Conservation (phyloP, 2,113 vertebrate genomes). For the Callaeas wilsoni region DNA sequence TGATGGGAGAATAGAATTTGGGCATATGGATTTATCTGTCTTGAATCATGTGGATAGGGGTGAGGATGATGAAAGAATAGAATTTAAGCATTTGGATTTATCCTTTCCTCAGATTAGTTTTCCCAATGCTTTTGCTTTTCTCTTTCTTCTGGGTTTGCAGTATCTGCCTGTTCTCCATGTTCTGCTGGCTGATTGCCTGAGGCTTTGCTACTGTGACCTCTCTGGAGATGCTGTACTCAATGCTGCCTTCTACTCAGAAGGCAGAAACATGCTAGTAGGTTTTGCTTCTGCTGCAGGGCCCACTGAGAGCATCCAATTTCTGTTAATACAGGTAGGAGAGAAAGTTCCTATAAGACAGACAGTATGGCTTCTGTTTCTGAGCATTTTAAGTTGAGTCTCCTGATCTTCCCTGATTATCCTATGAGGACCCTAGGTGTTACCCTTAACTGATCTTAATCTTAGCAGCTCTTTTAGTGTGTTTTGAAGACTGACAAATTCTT, state of each 20-base stretch:
- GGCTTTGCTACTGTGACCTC: background rate
- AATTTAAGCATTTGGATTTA: background rate
- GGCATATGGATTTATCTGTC: background rate
- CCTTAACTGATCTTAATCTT: background rate
- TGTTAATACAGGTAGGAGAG: background rate
- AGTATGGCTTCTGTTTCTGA: background rate
- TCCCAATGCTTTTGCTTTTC: background rate
- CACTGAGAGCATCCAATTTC: background rate
- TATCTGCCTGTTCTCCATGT: background rate
- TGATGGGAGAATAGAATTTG: background rate
- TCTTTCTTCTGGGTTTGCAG: slow-evolving; percentile 4
- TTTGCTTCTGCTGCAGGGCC: background rate
- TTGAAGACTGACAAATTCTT: background rate
- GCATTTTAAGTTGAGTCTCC: background rate
- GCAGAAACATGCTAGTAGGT: background rate
- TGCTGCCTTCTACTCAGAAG: background rate
- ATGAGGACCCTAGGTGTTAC: background rate
- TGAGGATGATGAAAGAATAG: background rate
- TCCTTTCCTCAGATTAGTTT: background rate
- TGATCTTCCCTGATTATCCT: background rate
- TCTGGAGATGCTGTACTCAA: background rate
- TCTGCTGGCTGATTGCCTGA: background rate
- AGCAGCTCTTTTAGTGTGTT: background rate
- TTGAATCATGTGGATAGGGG: background rate
- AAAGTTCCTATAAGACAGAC: background rate